These are phyloP conservation scores for Seriola dumerili DNA, from an alignment of 2,113 vertebrate species.

Conservation along the genomic window DNA sequence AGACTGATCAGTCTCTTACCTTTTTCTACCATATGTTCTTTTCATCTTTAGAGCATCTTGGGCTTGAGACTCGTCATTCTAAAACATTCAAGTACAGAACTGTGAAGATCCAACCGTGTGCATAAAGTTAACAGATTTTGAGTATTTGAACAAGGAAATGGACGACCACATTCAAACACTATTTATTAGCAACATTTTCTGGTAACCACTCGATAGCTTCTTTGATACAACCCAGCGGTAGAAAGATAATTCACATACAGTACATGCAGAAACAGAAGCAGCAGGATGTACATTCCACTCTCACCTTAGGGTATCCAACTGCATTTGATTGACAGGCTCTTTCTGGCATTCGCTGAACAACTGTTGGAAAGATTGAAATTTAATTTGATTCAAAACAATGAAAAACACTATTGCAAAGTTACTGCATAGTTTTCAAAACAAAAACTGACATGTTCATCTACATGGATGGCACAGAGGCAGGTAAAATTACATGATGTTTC, in stretches of 20 bases:
- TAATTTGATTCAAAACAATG: background rate
- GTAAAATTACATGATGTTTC: background rate
- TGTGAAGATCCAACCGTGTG: background rate
- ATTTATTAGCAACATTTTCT: background rate
- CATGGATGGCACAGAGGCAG: no score
- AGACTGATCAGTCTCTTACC: slow-evolving; percentile 57
- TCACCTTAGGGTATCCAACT: slow-evolving; percentile 58
- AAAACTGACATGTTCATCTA: no score
- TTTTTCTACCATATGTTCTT: slow-evolving; percentile 75
- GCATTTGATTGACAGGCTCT: slow-evolving; percentile 52
- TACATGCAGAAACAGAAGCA: background rate
- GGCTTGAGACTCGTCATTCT: slow-evolving; percentile 68
- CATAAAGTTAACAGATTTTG: slow-evolving; percentile 6
- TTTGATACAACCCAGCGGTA: no score
- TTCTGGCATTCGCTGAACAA: slow-evolving; percentile 63
- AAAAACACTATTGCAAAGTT: background rate
- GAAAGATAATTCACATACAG: background rate
- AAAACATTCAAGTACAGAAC: slow-evolving; percentile 53
- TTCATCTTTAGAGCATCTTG: slow-evolving; percentile 75
- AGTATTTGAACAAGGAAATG: background rate
- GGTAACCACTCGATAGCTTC: no score
- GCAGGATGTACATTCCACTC: background rate
- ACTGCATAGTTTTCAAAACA: no score
- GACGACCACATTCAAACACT: background rate
- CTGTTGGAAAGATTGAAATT: slow-evolving; percentile 35